Evolutionary conservation across 2,113 vertebrate genomes (phyloP).

Genomic region (Suncus etruscus): DNA sequence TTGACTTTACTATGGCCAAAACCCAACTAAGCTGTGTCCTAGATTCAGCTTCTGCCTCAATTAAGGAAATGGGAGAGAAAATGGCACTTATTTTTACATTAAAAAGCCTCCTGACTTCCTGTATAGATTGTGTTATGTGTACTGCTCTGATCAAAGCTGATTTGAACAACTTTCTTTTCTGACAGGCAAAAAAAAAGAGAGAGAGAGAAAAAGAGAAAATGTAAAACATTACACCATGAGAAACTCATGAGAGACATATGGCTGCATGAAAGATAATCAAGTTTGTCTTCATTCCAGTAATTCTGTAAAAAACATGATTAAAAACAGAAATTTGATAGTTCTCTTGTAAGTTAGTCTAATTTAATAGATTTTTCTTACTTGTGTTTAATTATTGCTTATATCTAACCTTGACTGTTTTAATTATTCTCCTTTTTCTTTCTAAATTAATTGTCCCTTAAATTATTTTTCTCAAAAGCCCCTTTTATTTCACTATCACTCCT

Average conservation of each 20-base stretch:
- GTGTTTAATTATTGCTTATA: slow-evolving; percentile 45
- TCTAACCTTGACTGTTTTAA: slow-evolving; percentile 44
- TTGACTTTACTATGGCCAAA: not conserved
- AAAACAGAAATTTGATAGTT: slow-evolving; percentile 52
- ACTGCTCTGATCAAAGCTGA: slow-evolving; percentile 83
- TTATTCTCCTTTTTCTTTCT: slow-evolving; percentile 35
- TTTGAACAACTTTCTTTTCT: slow-evolving; percentile 82
- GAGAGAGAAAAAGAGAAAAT: no score
- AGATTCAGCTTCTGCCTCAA: slow-evolving; percentile 84
- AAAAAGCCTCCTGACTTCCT: slow-evolving; percentile 83
- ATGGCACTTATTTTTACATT: slow-evolving; percentile 83
- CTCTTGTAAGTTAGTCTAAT: slow-evolving; percentile 17
- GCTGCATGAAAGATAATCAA: slow-evolving; percentile 53
- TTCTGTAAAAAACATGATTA: slow-evolving; percentile 46
- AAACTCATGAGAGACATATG: slow-evolving; percentile 61
- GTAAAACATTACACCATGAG: slow-evolving; percentile 73
- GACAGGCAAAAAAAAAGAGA: slow-evolving; percentile 65
- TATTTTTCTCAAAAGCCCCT: slow-evolving; percentile 42
- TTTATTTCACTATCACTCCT: slow-evolving; percentile 52
- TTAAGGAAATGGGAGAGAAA: slow-evolving; percentile 83
- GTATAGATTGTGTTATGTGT: slow-evolving; percentile 81
- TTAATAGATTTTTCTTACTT: slow-evolving; percentile 55
- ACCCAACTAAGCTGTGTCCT: slow-evolving; percentile 77
- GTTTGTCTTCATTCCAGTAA: slow-evolving; percentile 52
- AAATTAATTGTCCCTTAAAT: slow-evolving; percentile 24